Base-by-base conservation (phyloP, 2,797 vertebrate genomes). In the Phylloscopus collybita region DNA sequence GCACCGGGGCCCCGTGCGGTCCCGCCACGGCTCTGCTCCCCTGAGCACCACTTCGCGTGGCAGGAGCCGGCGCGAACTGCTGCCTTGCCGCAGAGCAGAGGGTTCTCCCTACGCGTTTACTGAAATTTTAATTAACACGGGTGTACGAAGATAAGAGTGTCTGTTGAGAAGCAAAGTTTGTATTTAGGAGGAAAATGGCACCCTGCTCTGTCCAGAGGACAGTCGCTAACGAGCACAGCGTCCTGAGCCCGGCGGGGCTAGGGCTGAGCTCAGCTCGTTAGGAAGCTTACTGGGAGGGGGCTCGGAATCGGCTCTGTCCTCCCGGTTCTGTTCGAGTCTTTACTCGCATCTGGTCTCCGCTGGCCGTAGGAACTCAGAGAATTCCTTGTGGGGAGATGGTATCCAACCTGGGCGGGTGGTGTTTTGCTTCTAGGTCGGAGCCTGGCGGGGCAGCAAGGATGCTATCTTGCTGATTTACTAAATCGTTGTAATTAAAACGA, bases 401-500 rank as follows among this genome's bases (percentile, higher is more conserved):
- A 66, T 61, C 78, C 73, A 32, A 18, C 62, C 44, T 27, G 90
- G 56, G 66, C 9, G 59, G 34, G 32, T 36, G 69, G 85, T 71
- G 64, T 64, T 60, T 40, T 32, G 17, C 44, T 72, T 56, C 60
- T 50, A 71, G 44, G 29, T 86, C 36, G n/a, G 50, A 80, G 65
- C 47, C 54, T 66, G 47, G 56, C 1, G 7, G 45, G 70, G 30
- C 11, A 88, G 29, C 59, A 73, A 34, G 40, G 34, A 29, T 21
- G 26, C 10, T 69, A 21, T 27, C 38, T 71, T 57, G 64, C 66
- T 88, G 73, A 80, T 86, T 93, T 70, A 88, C 23, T 47, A 71
- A 91, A 74, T 92, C 71, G 40, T 89, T 78, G 50, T 65, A 74
- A 94, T 95, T 85, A 80, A 88, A 93, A 79, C 27, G 47, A 67